phyloP scores from a whole-genome alignment of 2,113 vertebrate species.

The Hemicordylus capensis region DNA sequence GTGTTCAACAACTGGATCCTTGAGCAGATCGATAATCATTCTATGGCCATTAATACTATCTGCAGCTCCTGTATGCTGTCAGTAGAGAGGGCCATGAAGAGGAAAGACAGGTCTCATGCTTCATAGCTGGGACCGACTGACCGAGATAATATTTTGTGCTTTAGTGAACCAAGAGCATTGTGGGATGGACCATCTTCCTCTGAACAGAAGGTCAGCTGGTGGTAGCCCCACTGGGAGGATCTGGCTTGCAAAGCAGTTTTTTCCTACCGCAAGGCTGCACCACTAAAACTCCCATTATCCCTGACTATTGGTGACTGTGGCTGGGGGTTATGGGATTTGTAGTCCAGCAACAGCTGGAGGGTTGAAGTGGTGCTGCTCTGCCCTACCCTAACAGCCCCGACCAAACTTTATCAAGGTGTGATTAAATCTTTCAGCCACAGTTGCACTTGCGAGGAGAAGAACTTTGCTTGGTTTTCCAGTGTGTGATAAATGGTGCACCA shows the following conservation, averaged over 20 bases:
- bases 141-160: fast-evolving
- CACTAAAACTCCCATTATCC: no score
- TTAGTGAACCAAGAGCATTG: not conserved
- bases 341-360: no score
- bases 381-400: no score
- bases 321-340: no score
- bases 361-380: no score
- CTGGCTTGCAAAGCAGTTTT: constrained; percentile 1
- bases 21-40: fast-evolving
- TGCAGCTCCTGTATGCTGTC: constrained; percentile 26
- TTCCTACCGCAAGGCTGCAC: no score
- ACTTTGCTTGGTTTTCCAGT: no score
- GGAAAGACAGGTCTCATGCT: not conserved
- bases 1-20: no score
- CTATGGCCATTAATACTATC: constrained; percentile 60
- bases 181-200: not conserved
- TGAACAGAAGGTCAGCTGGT: fast-evolving
- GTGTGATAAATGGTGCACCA: no score
- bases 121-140: not conserved
- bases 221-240: fast-evolving
- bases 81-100: not conserved
- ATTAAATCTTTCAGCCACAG: not conserved
- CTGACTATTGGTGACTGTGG: no score
- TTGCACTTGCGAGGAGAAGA: not conserved
- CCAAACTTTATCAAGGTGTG: constrained; percentile 58